phyloP scores from a whole-genome alignment of 1,140 invertebrate species.

The Saccostrea echinata region DNA sequence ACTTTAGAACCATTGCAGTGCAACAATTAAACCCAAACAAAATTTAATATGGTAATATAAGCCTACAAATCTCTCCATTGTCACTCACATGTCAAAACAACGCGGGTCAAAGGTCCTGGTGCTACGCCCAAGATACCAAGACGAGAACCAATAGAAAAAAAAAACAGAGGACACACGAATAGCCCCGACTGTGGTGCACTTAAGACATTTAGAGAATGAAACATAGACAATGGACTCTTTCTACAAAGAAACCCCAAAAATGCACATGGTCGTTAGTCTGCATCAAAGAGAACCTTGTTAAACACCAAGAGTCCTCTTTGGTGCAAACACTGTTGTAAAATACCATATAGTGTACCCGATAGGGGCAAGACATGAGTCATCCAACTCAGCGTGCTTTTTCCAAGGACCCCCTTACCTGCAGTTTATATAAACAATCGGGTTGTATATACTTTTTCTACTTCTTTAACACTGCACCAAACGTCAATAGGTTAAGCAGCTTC shows the following conservation, averaged over 20 bases:
- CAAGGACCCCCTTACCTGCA: neutral
- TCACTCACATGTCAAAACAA: slow-evolving; percentile 30
- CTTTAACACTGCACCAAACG: neutral
- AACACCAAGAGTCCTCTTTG: neutral
- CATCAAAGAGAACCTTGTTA: slow-evolving; percentile 22
- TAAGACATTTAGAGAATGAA: neutral
- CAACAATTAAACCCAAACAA: neutral
- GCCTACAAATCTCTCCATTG: slow-evolving; percentile 13
- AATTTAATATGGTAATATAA: slow-evolving; percentile 29
- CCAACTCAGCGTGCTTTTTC: neutral
- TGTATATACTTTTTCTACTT: slow-evolving; percentile 20
- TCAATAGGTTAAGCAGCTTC: slow-evolving; percentile 5
- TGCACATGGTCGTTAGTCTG: neutral
- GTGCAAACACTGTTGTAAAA: slow-evolving; percentile 5
- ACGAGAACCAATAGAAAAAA: neutral
- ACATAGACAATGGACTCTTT: slow-evolving; percentile 18
- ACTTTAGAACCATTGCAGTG: neutral
- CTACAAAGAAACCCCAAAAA: slow-evolving; percentile 17
- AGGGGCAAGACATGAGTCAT: neutral
- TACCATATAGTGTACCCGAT: neutral
- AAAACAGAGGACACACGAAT: neutral
- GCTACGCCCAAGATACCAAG: neutral
- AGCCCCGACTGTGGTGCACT: neutral
- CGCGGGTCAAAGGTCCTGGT: neutral
- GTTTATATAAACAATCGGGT: slow-evolving; percentile 26